Conservation (phyloP, 2,113 vertebrate species). For the Vimba vimba region DNA sequence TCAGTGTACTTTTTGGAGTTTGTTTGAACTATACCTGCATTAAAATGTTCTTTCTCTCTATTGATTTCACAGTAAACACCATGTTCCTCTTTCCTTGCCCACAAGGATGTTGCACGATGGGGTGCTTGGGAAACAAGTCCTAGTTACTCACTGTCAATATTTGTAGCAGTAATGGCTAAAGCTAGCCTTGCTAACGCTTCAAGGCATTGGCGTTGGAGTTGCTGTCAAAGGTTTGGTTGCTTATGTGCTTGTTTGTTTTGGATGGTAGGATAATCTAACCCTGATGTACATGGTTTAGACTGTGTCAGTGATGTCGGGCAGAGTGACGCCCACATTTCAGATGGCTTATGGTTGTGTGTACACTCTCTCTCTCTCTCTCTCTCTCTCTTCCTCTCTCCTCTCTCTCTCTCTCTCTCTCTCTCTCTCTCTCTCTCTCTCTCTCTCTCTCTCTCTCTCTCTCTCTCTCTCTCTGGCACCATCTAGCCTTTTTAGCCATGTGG, state of each 20-base stretch:
- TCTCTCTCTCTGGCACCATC: background rate
- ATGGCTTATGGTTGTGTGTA: background rate
- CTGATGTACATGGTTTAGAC: constrained; percentile 12
- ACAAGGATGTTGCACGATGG: background rate
- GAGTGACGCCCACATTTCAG: constrained; percentile 1
- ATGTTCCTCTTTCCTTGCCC: constrained; percentile 12
- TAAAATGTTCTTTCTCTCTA: background rate
- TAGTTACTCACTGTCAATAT: constrained; percentile 42
- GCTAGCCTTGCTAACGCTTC: constrained; percentile 10
- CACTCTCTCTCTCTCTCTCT: background rate
- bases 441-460: background rate
- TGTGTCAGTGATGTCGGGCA: background rate
- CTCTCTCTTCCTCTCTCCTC: background rate
- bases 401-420: background rate
- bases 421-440: background rate
- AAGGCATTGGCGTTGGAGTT: constrained; percentile 5
- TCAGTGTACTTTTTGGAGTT: background rate
- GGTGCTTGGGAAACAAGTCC: constrained; percentile 47
- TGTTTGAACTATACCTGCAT: background rate
- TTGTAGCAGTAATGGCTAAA: constrained; percentile 37
- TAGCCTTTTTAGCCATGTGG: background rate
- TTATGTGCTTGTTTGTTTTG: constrained; percentile 30
- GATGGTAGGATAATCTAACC: background rate
- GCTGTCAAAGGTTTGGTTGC: constrained; percentile 5
- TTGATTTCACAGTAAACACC: constrained; percentile 45